Evolutionary conservation across 2,113 vertebrate genomes (phyloP), one percentile per base, ranked within the genome.

Genomic region (Myotis brandtii): DNA sequence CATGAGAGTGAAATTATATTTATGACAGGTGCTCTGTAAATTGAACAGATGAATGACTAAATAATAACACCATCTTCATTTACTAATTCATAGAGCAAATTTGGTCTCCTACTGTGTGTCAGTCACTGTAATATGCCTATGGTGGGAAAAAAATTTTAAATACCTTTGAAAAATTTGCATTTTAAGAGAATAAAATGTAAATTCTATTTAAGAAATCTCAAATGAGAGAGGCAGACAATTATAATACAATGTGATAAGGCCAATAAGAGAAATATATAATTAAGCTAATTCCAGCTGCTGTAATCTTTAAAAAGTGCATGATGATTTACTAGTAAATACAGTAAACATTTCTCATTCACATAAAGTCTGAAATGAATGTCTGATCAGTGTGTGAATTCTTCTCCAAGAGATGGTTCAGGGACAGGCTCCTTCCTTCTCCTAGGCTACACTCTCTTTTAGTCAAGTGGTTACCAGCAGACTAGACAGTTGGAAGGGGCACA

Each of bases 81-180:
- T 87, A 64, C 46, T 95, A 87, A 90, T 80, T 84, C 40, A 69
- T 43, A 85, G 46, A 34, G 10, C 6, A 94, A 94, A 95, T 25
- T 67, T 81, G 66, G n/a, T 77, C 50, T 93, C 50, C 2, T 69
- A 56, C 32, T 64, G 8, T 75, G 69, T 56, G 32, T 92, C 37
- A 62, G 43, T 90, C 81, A 67, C 4, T 88, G 4, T 87, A 72
- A 93, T 76, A 92, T n/a, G 18, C 12, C 80, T n/a, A 48, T n/a
- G 0, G 17, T 92, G 46, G 32, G 50, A 16, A 16, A 27, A 52
- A 32, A 21, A 69, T 21, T 7, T 72, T 70, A 73, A 72, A 46
- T 43, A 23, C 20, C 5, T 80, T 62, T 94, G 37, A 70, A 89
- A 81, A 81, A 20, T 25, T 95, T 34, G 81, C 37, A 84, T 79